Evolutionary conservation across 2,888 invertebrate genomes (phyloP).

Genomic region (Dilophus febrilis): DNA sequence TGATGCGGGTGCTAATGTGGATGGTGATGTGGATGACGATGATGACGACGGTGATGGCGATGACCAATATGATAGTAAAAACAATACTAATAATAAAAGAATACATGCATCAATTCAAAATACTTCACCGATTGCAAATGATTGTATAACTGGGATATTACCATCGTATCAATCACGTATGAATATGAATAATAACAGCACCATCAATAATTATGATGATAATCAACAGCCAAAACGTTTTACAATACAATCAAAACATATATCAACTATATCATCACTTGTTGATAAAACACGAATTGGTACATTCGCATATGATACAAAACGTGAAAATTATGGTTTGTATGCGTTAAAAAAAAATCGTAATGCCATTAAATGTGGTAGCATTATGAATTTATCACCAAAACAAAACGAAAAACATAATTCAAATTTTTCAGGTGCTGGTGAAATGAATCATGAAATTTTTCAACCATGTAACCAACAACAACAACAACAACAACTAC

Average conservation of each 20-base stretch:
- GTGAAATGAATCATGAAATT: conserved; percentile 10
- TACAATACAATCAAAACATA: conserved; percentile 4
- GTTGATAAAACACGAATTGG: conserved; percentile 7
- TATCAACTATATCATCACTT: conserved; percentile 11
- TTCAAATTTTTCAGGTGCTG: not conserved
- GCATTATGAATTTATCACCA: not conserved
- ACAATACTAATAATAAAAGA: no score
- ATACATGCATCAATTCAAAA: no score
- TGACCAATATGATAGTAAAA: no score
- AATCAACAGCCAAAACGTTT: not conserved
- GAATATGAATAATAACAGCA: not conserved
- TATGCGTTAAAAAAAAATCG: conserved; percentile 8
- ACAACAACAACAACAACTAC: not conserved
- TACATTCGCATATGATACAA: not conserved
- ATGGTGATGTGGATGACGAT: no score
- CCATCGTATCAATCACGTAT: not conserved
- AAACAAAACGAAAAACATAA: not conserved
- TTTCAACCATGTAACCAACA: conserved; percentile 9
- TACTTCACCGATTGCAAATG: no score
- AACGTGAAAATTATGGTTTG: conserved; percentile 7
- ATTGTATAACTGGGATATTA: not conserved
- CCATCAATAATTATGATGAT: not conserved
- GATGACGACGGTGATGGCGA: no score
- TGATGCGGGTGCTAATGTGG: no score
- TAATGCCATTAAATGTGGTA: not conserved